Base-by-base conservation (phyloP, 2,888 invertebrate species). In the Torymus auratus region DNA sequence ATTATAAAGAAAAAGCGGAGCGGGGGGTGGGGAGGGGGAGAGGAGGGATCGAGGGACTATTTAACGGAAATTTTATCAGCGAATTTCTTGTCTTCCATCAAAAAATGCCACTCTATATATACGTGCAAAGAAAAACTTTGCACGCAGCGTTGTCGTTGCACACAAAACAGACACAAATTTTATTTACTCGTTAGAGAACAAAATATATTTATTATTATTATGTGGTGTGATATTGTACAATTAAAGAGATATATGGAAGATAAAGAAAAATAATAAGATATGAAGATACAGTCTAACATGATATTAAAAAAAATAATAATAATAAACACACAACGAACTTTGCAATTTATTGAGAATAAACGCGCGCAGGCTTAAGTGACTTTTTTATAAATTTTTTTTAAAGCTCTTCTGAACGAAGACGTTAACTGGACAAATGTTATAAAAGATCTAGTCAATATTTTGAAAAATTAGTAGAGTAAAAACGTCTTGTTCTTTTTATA, bases 221-320 rank as follows among this genome's bases (percentile, higher is more conserved):
- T 76, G 72, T 78, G 68, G 82, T 82, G 79, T 82, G 76, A 82
- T 82, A 82, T 81, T 41, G 56, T 82, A 82, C 61, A 72, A 79
- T 71, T 78, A 56, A 65, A 62, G 14, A 28, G 69, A 78, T 11
- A 58, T 41, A 17, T 72, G 74, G 64, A 56, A 69, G 28, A 60
- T 14, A 64, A 56, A 69, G 53, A n/a, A 69, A 53, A 62, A 17
- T 11, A 70, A 15, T 50, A 60, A 62, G 53, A 61, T 41, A 41
- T 41, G 41, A 41, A 41, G 11, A 58, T 69, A 78, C 13, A 58
- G 41, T 72, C 74, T 69, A 56, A 69, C 28, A 60, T 14, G 65
- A 74, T 20, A 58, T n/a, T 20, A 60, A 64, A 50, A n/a, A 69
- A 53, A 62, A 28, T 4, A 75, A 15, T 20, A 60, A 55, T 52